These are phyloP conservation scores for Drosophila melanocephala DNA, from an alignment of 2,888 invertebrate species.

Conservation along the genomic window DNA sequence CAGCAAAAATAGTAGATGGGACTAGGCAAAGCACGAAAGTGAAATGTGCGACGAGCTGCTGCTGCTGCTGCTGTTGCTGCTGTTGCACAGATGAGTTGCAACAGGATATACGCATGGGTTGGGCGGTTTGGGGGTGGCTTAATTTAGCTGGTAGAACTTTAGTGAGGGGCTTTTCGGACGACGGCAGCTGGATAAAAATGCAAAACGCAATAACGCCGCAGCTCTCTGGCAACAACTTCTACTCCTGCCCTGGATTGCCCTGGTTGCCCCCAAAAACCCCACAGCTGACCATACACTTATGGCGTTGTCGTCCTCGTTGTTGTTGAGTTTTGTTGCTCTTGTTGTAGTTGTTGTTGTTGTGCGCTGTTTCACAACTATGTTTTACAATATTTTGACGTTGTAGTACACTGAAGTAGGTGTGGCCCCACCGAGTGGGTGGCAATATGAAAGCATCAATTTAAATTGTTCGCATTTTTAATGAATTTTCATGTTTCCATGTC, in stretches of 20 bases:
- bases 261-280: constrained; percentile 8
- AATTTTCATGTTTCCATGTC: constrained; percentile 62
- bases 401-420: constrained; percentile 56
- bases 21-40: constrained; percentile 48
- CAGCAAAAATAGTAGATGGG: constrained; percentile 11
- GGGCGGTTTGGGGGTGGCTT: constrained; percentile 53
- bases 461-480: constrained; percentile 77
- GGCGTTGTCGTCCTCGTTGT: constrained; percentile 58
- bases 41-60: constrained; percentile 56
- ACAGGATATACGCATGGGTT: constrained; percentile 50
- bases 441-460: constrained; percentile 66
- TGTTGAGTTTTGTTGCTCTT: constrained; percentile 41
- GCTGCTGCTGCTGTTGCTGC: constrained; percentile 17
- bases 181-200: constrained; percentile 66
- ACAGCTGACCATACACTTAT: constrained; percentile 58
- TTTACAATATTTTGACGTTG: constrained; percentile 80
- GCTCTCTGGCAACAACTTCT: constrained; percentile 4
- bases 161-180: constrained; percentile 16
- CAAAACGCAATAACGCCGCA: constrained; percentile 65
- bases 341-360: constrained; percentile 25
- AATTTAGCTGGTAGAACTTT: constrained; percentile 72
- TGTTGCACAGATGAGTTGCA: constrained; percentile 66
- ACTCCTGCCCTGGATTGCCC: neutral
- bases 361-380: constrained; percentile 79
- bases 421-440: constrained; percentile 16